A percentile compares a stretch with the other conserved stretches of the same genome.
These are phyloP conservation scores for Bufo bufo DNA, from an alignment of 2,113 vertebrate genomes.

Conservation along the genomic window DNA sequence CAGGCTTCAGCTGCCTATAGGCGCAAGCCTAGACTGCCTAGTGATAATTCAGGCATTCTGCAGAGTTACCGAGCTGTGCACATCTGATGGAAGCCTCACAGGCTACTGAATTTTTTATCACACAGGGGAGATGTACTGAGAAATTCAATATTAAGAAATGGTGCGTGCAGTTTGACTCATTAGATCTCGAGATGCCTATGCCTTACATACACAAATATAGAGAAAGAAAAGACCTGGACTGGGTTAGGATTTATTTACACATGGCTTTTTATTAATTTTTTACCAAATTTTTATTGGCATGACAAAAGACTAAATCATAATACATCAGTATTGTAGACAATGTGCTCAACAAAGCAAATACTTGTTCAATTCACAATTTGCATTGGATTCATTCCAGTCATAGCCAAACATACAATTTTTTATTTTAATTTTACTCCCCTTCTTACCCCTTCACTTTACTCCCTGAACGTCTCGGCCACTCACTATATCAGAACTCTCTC, in stretches of 20 bases:
- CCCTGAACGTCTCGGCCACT: no score
- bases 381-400: no score
- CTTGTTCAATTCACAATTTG: no score
- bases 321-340: no score
- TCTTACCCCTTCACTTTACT: no score
- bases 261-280: no score
- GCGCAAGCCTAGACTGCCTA: background rate
- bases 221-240: background rate
- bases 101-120: conserved; percentile 11
- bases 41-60: background rate
- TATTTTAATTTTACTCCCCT: no score
- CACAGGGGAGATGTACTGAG: background rate
- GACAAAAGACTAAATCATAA: no score
- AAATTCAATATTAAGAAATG: background rate
- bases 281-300: no score
- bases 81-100: background rate
- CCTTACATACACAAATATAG: background rate
- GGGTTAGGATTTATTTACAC: background rate
- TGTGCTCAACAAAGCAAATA: no score
- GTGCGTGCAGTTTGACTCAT: background rate
- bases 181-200: background rate
- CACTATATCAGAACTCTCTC: no score
- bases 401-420: no score
- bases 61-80: background rate
- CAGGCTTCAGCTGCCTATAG: background rate